phyloP scores from a whole-genome alignment of 2,888 invertebrate species.

The Xestia sexstrigata region DNA sequence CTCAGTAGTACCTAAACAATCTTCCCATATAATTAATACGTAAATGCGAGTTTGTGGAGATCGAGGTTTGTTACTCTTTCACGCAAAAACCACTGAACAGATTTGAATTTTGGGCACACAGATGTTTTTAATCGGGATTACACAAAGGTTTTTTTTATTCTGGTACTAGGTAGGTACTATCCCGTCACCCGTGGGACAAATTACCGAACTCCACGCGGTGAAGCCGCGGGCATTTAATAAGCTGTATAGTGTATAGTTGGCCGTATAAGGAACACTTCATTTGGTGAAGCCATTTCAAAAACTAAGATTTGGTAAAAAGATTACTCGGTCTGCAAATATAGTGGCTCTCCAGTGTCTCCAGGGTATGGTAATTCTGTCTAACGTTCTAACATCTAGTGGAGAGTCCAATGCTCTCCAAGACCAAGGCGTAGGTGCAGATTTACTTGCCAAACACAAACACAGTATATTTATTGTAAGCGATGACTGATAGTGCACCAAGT shows the following conservation, averaged over 20 bases:
- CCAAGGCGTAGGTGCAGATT: not conserved
- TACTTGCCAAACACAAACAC: not conserved
- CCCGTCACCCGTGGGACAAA: not conserved
- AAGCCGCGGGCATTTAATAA: not conserved
- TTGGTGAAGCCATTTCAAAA: not conserved
- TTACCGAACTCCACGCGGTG: not conserved
- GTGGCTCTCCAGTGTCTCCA: not conserved
- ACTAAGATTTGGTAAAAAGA: not conserved
- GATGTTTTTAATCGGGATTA: not conserved
- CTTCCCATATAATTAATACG: no score
- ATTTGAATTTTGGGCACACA: not conserved
- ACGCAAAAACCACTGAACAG: not conserved
- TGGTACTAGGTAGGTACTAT: no score
- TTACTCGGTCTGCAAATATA: not conserved
- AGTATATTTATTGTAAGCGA: not conserved
- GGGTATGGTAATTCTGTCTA: not conserved
- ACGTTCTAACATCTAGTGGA: not conserved
- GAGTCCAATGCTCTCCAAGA: not conserved
- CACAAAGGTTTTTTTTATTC: no score
- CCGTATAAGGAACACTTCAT: not conserved
- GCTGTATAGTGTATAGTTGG: not conserved
- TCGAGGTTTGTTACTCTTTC: not conserved
- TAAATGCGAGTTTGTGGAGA: no score
- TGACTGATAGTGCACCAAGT: not conserved
- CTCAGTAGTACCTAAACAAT: no score